These are phyloP conservation scores for Ceratitis capitata DNA, from an alignment of 1,140 invertebrate genomes.

Conservation along the genomic window DNA sequence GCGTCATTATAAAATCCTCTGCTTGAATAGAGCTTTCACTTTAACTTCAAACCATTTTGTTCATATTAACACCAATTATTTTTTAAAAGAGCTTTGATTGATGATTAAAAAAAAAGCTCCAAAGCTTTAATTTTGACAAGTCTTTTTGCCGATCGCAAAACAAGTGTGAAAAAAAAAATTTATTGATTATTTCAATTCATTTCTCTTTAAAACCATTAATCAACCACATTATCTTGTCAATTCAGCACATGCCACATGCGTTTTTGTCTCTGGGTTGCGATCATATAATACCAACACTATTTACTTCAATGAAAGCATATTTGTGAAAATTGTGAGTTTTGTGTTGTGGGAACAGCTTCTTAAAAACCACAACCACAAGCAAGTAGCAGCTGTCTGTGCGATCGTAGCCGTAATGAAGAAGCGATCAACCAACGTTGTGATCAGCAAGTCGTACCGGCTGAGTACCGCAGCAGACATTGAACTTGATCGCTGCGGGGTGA, in stretches of 20 bases:
- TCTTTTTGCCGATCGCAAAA: too few species aligned
- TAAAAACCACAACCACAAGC: background rate
- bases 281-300: background rate
- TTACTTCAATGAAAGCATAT: background rate
- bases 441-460: background rate
- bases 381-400: background rate
- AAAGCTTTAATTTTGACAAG: too few species aligned
- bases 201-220: background rate
- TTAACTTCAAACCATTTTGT: too few species aligned
- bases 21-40: too few species aligned
- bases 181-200: background rate
- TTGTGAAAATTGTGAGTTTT: background rate
- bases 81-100: too few species aligned
- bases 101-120: too few species aligned
- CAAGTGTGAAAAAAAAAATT: too few species aligned
- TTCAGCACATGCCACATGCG: background rate
- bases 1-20: too few species aligned
- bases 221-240: conserved; percentile 11
- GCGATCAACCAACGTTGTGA: background rate
- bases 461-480: background rate
- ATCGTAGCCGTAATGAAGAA: background rate
- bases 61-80: too few species aligned
- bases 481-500: background rate
- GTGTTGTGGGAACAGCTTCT: too few species aligned
- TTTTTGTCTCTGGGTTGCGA: background rate